Evolutionary conservation across 2,113 vertebrate species (phyloP), one percentile per base, ranked within the genome.

Genomic region (Halichoerus grypus): DNA sequence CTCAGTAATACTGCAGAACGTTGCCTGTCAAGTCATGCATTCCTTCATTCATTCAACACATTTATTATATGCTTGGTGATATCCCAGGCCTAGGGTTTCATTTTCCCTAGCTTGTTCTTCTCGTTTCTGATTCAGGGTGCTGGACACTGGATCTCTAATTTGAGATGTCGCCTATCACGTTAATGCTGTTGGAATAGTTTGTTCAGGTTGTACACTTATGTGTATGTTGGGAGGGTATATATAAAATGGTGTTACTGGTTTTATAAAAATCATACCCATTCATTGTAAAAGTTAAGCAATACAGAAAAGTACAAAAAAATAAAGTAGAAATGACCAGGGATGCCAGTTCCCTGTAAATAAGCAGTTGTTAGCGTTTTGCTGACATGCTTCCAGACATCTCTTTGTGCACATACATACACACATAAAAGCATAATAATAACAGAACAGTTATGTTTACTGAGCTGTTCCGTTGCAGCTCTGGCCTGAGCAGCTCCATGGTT

Each of bases 281-380:
- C 31, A 33, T 53, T 21, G 13, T 92, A 53, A 51, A 90, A 95
- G 55, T 46, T 76, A 19, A 86, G 11, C 18, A 46, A 5, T 61
- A 79, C 5, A 67, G 69, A 67, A 86, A 61, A 86, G 12, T 80
- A 74, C 46, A 67, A 92, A 91, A 61, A 95, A 80, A 36, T 67
- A 51, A 94, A 77, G 51, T 57, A 14, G 24, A 61, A 7, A 26
- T 65, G 59, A 77, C 86, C 24, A n/a, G 46, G 21, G 33, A 10
- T 39, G 26, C 55, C 67, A 63, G 0, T 77, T 33, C 18, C 14
- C 10, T 80, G 21, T 67, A 82, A 31, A 93, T 86, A 4, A 87
- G 53, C 55, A 6, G 16, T 61, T 77, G 21, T 67, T 63, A n/a
- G 13, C 61, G 36, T 80, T 69, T 77, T 55, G 53, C 36, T 24